Base-by-base conservation (phyloP, 2,113 vertebrate genomes). In the Entosphenus tridentatus region DNA sequence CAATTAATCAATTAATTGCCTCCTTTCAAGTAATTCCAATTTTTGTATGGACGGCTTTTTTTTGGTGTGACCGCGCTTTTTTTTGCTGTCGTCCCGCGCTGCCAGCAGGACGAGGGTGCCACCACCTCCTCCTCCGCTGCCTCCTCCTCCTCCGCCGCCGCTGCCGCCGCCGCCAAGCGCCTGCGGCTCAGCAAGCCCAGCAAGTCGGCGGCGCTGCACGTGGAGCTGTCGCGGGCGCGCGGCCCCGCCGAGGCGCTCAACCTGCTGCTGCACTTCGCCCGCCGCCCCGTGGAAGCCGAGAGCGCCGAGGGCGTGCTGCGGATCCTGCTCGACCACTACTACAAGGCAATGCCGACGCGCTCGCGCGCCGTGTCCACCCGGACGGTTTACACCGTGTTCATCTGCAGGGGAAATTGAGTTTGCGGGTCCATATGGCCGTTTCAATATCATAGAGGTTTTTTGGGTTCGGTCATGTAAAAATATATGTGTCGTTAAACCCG, bases 251-350 rank as follows among this genome's bases (percentile, higher is more conserved):
- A 96, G 1, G 89, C 92, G 8, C 76, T 98, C 72, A 91, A 95
- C 78, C 88, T 89, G 72, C 83, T 97, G 9, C 84, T 98, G 2
- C 87, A 87, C 62, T 97, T 98, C 9, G 85, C 93, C 55, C 81
- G 89, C 68, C 88, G 88, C 69, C 87, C 89, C 0, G 92, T 97
- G 10, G 93, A 98, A 76, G 83, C 81, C 2, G 93, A 97, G 75
- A 98, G 93, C 0, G 89, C 95, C 72, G 93, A 98, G 71, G 89
- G 90, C 0, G 88, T 97, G 4, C 80, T 89, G 70, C 77, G 90
- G 58, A 95, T 98, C 77, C 81, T 98, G 57, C 74, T 98, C 72
- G 92, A 98, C 73, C 87, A 96, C 72, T 98, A 93, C 75, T 98
- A 98, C 71, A 97, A 98, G 86, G 93, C 89, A 68, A 67, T 10